These are phyloP conservation scores for Pteria penguin DNA, from an alignment of 2,888 invertebrate genomes.

Conservation along the genomic window DNA sequence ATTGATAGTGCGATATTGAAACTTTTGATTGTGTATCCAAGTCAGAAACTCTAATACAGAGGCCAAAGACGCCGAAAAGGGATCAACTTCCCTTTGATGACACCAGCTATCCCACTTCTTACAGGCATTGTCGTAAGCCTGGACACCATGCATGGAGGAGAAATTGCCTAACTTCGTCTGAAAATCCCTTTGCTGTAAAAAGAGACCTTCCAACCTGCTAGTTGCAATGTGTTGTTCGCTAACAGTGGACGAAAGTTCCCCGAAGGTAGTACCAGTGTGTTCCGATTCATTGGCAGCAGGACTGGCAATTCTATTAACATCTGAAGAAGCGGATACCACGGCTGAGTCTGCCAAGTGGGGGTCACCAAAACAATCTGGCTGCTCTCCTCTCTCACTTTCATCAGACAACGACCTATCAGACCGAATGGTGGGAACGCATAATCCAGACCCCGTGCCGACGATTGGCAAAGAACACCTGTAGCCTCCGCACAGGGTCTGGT, in stretches of 20 bases:
- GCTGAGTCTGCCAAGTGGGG: neutral
- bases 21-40: neutral
- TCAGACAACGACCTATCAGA: neutral
- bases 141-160: neutral
- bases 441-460: neutral
- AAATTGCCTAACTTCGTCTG: neutral
- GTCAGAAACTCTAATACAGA: slow-evolving; percentile 5
- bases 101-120: neutral
- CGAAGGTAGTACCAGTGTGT: neutral
- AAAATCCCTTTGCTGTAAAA: slow-evolving; percentile 10
- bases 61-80: neutral
- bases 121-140: neutral
- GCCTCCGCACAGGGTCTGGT: slow-evolving; percentile 12
- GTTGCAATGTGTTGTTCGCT: slow-evolving; percentile 16
- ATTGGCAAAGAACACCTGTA: neutral
- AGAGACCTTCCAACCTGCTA: slow-evolving; percentile 25
- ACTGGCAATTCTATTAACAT: neutral
- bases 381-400: neutral
- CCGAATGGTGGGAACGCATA: slow-evolving; percentile 33
- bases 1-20: slow-evolving; percentile 9
- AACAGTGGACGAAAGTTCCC: neutral
- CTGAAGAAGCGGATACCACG: neutral
- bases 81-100: slow-evolving; percentile 13
- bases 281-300: neutral
- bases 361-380: neutral